These are phyloP conservation scores for Archivesica marissinica DNA, from an alignment of 1,140 invertebrate genomes.

Conservation along the genomic window DNA sequence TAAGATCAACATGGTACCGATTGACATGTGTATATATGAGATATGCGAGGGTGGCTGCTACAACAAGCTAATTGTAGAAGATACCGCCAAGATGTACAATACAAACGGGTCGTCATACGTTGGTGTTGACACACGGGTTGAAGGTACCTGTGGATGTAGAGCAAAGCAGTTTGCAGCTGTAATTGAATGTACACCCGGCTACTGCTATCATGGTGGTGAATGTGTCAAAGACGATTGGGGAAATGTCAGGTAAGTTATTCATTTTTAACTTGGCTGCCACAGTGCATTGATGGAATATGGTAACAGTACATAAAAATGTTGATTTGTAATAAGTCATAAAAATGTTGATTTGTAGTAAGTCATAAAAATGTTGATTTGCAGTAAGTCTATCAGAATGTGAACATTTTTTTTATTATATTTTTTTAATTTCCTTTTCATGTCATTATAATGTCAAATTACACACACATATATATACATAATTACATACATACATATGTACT, in stretches of 20 bases:
- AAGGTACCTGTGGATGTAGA: conserved; percentile 89
- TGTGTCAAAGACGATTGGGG: conserved; percentile 91
- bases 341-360: no score
- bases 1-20: conserved; percentile 98
- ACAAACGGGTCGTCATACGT: conserved; percentile 97
- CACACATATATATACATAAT: no score
- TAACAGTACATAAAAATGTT: no score
- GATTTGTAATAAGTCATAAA: no score
- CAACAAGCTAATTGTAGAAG: conserved; percentile 92
- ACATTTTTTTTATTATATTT: no score
- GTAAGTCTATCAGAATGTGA: no score
- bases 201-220: conserved; percentile 97
- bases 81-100: conserved; percentile 95
- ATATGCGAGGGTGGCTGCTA: conserved; percentile 96
- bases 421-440: no score
- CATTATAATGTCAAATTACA: no score
- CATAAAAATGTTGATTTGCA: no score
- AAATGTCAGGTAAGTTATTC: conserved; percentile 89
- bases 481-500: no score
- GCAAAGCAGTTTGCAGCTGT: conserved; percentile 65
- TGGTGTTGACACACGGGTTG: conserved; percentile 94
- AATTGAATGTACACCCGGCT: conserved; percentile 91
- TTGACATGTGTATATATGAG: conserved; percentile 97
- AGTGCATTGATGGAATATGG: no score
- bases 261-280: no score